Percentiles rank a stretch among this genome's conserved stretches.
Evolutionary conservation across 2,888 invertebrate species (phyloP).

Genomic region (Nysson spinosus): DNA sequence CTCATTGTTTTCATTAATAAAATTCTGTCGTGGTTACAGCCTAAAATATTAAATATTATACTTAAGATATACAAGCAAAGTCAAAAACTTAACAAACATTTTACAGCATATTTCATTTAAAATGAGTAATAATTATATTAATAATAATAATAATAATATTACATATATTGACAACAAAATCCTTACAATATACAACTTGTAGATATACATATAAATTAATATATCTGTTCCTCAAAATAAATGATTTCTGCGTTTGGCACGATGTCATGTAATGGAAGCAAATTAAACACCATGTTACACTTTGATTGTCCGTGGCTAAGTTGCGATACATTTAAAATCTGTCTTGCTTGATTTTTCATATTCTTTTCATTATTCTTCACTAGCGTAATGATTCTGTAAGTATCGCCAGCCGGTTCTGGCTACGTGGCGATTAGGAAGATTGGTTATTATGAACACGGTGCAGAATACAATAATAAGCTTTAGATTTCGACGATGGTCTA

Average conservation of each 20-base stretch:
- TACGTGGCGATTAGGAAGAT: too few relatives aligned
- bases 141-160: conserved; percentile 61
- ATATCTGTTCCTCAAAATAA: conserved; percentile 58
- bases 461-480: too few relatives aligned
- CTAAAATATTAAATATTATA: conserved; percentile 74
- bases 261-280: conserved; percentile 72
- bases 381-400: conserved; percentile 24
- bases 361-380: conserved; percentile 39
- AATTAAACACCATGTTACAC: conserved; percentile 67
- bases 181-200: conserved; percentile 63
- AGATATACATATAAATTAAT: conserved; percentile 58
- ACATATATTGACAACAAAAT: conserved; percentile 70
- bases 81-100: conserved; percentile 78
- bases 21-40: conserved; percentile 74
- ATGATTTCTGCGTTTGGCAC: conserved; percentile 69
- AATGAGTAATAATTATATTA: conserved; percentile 64
- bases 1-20: conserved; percentile 70
- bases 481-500: too few relatives aligned
- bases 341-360: conserved; percentile 49
- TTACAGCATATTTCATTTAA: conserved; percentile 71
- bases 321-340: conserved; percentile 55
- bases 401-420: conserved; percentile 54
- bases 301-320: conserved; percentile 75
- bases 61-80: conserved; percentile 73
- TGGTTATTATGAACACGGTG: too few relatives aligned